A percentile compares a stretch with the other conserved stretches of the same genome.
These are phyloP conservation scores for Andrena minutula DNA, from an alignment of 2,888 invertebrate species.

Conservation along the genomic window DNA sequence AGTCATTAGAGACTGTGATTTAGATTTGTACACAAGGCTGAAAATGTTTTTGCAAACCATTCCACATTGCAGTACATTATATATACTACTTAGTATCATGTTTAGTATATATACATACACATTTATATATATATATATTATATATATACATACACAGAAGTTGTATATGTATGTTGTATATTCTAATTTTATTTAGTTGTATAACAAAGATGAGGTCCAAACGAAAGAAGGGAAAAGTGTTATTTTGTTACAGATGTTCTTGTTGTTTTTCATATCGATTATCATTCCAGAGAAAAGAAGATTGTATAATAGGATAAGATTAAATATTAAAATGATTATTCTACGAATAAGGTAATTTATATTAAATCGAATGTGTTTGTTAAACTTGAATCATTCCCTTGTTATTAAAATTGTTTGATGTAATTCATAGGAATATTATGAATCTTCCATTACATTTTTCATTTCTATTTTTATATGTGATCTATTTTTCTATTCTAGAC, in stretches of 20 bases:
- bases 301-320: constrained; percentile 33
- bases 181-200: constrained; percentile 47
- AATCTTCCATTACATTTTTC: constrained; percentile 49
- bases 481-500: constrained; percentile 48
- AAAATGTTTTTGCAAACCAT: constrained; percentile 67
- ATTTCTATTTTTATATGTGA: constrained; percentile 56
- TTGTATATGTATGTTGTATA: constrained; percentile 51
- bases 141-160: constrained; percentile 24
- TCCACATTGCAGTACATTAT: constrained; percentile 33
- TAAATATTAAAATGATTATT: constrained; percentile 45
- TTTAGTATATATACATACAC: constrained; percentile 29
- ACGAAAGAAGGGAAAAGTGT: constrained; percentile 14
- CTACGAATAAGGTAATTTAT: constrained; percentile 42
- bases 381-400: constrained; percentile 24
- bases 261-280: constrained; percentile 38
- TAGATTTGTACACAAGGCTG: constrained; percentile 73
- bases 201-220: constrained; percentile 25
- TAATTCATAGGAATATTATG: constrained; percentile 22
- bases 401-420: constrained; percentile 29
- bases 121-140: constrained; percentile 15
- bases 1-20: constrained; percentile 72
- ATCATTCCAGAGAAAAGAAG: constrained; percentile 29
- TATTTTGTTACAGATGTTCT: constrained; percentile 36
- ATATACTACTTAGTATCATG: constrained; percentile 40
- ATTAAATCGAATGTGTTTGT: constrained; percentile 26